A percentile compares a stretch with the other conserved stretches of the same genome.
phyloP scores from a whole-genome alignment of 2,113 vertebrate genomes.

The Crypturellus undulatus region DNA sequence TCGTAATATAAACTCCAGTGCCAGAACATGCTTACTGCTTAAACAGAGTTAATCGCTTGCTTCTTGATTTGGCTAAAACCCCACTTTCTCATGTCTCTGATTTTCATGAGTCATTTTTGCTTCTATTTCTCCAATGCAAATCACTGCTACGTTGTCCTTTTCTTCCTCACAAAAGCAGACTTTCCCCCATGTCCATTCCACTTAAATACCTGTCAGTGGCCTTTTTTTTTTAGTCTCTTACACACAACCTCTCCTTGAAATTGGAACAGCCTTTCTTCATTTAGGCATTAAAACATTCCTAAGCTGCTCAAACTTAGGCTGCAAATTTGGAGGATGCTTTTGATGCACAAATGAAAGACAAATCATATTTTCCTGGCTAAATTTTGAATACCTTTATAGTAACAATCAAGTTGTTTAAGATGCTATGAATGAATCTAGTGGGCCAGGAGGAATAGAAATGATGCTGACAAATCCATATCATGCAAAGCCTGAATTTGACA shows the following conservation, averaged over 20 bases:
- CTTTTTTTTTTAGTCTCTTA: neutral
- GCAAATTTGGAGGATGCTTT: neutral
- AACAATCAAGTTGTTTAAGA: neutral
- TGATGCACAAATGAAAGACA: neutral
- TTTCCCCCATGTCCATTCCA: neutral
- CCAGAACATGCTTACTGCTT: neutral
- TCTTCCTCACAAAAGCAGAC: neutral
- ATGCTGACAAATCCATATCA: neutral
- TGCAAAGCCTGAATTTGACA: conserved; percentile 1
- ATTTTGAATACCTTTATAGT: neutral
- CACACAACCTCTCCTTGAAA: neutral
- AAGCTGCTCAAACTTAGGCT: neutral
- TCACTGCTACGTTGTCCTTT: neutral
- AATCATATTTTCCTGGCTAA: neutral
- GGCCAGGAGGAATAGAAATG: neutral
- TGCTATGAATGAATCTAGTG: neutral
- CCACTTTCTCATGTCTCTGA: neutral
- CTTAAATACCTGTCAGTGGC: neutral
- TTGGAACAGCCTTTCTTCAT: neutral
- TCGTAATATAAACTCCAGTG: neutral
- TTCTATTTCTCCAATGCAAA: neutral
- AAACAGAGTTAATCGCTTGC: conserved; percentile 12
- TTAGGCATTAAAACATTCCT: neutral
- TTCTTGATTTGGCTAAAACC: neutral
- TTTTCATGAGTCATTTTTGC: neutral